Percentiles rank a stretch among this genome's conserved stretches.
phyloP scores from a whole-genome alignment of 2,888 invertebrate species.

The Luffia ferchaultella region DNA sequence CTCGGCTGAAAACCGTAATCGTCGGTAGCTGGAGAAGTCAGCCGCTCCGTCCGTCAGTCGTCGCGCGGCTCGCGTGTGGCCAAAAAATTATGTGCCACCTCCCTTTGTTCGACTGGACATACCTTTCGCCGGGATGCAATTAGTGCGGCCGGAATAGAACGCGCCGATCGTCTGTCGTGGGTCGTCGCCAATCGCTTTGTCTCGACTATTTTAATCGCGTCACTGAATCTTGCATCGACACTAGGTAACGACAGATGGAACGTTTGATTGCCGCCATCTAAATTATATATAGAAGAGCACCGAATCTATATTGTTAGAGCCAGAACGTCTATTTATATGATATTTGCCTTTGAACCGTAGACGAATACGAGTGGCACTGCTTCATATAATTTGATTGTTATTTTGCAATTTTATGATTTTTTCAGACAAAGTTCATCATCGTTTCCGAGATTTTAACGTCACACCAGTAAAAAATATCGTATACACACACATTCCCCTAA shows the following conservation, averaged over 20 bases:
- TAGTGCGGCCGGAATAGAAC: constrained; percentile 58
- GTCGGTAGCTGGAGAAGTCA: constrained; percentile 44
- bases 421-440: no score
- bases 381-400: no score
- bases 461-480: no score
- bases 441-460: no score
- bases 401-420: no score
- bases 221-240: neutral
- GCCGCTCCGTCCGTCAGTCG: constrained; percentile 49
- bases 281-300: constrained; percentile 4
- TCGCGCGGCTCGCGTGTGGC: constrained; percentile 49
- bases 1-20: constrained; percentile 60
- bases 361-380: constrained; percentile 26
- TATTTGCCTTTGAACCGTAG: constrained; percentile 23
- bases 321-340: neutral
- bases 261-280: neutral
- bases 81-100: constrained; percentile 60
- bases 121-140: constrained; percentile 65
- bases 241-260: neutral
- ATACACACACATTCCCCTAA: no score
- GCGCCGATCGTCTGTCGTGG: constrained; percentile 39
- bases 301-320: neutral
- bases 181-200: no score
- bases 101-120: constrained; percentile 64
- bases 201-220: neutral